phyloP scores from a whole-genome alignment of 2,113 vertebrate species.

The Stigmatopora nigra region DNA sequence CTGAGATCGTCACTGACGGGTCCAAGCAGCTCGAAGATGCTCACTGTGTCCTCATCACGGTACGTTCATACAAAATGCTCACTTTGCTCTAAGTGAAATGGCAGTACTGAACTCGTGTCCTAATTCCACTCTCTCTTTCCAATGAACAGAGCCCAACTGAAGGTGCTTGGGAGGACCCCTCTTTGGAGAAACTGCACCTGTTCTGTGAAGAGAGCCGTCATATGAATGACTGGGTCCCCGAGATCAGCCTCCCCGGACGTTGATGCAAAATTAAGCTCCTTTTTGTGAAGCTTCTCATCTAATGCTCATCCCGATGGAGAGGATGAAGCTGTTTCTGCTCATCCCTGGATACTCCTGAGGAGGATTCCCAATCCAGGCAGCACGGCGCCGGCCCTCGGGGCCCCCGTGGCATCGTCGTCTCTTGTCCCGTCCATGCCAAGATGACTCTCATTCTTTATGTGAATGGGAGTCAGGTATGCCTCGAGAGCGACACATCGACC shows the following conservation, averaged over 20 bases:
- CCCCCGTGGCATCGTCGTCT: constrained; percentile 55
- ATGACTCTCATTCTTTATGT: constrained; percentile 71
- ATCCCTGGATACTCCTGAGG: constrained; percentile 71
- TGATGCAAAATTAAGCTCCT: constrained; percentile 53
- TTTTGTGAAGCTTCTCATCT: constrained; percentile 35
- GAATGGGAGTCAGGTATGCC: constrained; percentile 68
- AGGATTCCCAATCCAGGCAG: constrained; percentile 63
- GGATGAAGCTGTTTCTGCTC: constrained; percentile 60
- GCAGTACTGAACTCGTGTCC: neutral
- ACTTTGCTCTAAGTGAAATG: neutral
- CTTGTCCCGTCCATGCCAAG: constrained; percentile 70
- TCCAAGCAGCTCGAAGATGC: constrained; percentile 61
- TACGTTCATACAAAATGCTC: constrained; percentile 30
- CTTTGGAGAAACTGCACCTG: constrained; percentile 74
- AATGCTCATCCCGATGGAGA: constrained; percentile 60
- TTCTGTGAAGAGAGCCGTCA: constrained; percentile 73
- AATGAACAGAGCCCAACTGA: constrained; percentile 64
- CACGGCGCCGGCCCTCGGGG: constrained; percentile 59
- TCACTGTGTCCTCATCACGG: constrained; percentile 75
- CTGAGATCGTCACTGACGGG: constrained; percentile 60
- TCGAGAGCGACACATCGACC: constrained; percentile 67
- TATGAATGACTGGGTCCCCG: constrained; percentile 74
- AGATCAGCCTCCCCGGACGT: constrained; percentile 68
- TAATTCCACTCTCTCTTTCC: neutral
- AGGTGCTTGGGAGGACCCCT: constrained; percentile 69